Percentiles rank a stretch among this genome's conserved stretches.
These are phyloP conservation scores for Tinea semifulvella DNA, from an alignment of 2,888 invertebrate genomes.

Conservation along the genomic window DNA sequence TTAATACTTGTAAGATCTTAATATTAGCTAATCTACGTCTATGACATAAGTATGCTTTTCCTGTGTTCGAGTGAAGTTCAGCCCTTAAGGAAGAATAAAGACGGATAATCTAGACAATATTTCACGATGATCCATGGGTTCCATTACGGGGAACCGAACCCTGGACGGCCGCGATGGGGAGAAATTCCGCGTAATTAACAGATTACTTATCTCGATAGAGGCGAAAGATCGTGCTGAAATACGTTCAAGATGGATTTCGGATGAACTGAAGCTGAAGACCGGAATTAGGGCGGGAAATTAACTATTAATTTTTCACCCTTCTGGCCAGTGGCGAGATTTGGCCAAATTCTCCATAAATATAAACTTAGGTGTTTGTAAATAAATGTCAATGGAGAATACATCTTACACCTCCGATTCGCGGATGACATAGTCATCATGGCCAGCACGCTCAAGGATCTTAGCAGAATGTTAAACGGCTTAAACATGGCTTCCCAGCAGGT, in stretches of 20 bases:
- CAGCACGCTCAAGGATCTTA: too few relatives aligned
- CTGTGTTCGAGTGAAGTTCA: slow-evolving; percentile 10
- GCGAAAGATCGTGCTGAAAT: slow-evolving; percentile 4
- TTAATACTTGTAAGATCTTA: too few relatives aligned
- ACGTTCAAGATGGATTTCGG: slow-evolving; percentile 5
- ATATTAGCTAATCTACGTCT: too few relatives aligned
- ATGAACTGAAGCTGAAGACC: not conserved
- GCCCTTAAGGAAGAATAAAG: slow-evolving; percentile 8
- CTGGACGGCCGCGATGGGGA: not conserved
- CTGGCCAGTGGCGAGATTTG: too few relatives aligned
- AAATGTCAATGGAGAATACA: too few relatives aligned
- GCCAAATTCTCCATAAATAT: too few relatives aligned
- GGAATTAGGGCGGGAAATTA: not conserved
- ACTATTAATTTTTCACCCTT: slow-evolving; percentile 1
- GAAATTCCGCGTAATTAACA: slow-evolving; percentile 2
- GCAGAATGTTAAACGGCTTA: too few relatives aligned
- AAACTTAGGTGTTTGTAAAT: too few relatives aligned
- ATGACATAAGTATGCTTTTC: slow-evolving; percentile 13
- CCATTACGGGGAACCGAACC: slow-evolving; percentile 6
- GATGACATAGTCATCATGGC: too few relatives aligned
- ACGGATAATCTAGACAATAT: slow-evolving; percentile 29
- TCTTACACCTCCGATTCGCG: too few relatives aligned
- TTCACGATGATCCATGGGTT: slow-evolving; percentile 31
- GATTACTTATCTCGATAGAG: slow-evolving; percentile 6
- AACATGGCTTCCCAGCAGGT: too few relatives aligned